Conservation (phyloP, 2,797 vertebrate genomes). For the Synaphobranchus kaupii region DNA sequence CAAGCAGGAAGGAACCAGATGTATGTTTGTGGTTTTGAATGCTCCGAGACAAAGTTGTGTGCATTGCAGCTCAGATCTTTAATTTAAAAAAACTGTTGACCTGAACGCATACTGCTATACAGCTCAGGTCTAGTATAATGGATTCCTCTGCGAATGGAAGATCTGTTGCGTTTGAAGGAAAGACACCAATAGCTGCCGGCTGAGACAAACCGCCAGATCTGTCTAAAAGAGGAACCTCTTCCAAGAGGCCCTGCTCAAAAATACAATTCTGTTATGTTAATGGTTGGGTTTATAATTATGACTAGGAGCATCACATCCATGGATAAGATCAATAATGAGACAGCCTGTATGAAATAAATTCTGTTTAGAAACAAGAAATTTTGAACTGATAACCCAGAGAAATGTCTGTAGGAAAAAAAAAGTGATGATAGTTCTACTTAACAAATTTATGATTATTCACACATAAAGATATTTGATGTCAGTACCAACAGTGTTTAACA, state of each 20-base stretch:
- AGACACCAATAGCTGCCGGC: not conserved
- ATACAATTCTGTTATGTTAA: not conserved
- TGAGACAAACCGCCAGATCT: not conserved
- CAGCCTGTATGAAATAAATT: not conserved
- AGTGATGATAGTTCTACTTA: too few species aligned
- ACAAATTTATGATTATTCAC: too few species aligned
- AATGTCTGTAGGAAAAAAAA: too few species aligned
- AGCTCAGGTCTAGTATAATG: not conserved
- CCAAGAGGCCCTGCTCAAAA: not conserved
- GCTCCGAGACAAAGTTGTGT: constrained; percentile 20
- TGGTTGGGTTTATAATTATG: not conserved
- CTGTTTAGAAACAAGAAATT: constrained; percentile 4
- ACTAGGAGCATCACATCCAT: not conserved
- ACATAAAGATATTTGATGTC: too few species aligned
- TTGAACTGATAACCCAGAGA: too few species aligned
- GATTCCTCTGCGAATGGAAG: not conserved
- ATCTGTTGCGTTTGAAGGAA: constrained; percentile 7
- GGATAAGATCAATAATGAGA: too few species aligned
- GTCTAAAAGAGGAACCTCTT: not conserved
- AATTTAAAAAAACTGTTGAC: not conserved
- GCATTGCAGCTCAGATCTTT: not conserved
- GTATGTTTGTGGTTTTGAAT: not conserved
- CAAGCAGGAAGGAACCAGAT: constrained; percentile 23
- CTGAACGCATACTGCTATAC: not conserved
- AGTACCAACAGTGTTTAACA: too few species aligned